Evolutionary conservation across 2,113 vertebrate genomes (phyloP).

Genomic region (Halcyon malimbica): DNA sequence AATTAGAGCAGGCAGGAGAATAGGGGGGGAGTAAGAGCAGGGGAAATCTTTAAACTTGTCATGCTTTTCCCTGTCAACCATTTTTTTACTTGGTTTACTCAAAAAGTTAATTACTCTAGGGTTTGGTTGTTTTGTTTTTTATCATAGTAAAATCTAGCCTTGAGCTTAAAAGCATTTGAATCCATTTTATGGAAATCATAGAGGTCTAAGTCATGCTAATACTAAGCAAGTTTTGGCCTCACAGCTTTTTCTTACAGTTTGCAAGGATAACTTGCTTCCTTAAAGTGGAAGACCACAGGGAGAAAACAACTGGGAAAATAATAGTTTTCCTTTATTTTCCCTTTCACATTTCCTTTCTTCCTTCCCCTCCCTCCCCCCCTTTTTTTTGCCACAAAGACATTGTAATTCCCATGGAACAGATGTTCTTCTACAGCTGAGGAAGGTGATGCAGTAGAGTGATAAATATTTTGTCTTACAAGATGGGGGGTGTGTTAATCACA

Average conservation of each 20-base stretch:
- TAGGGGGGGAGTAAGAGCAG: background rate
- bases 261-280: background rate
- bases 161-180: background rate
- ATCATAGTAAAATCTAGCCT: background rate
- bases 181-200: background rate
- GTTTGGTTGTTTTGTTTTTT: too few species aligned
- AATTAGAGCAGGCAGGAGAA: background rate
- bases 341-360: background rate
- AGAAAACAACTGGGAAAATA: background rate
- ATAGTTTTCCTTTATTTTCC: background rate
- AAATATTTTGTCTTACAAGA: background rate
- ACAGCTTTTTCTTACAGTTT: background rate
- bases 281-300: background rate
- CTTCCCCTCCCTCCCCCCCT: rapidly evolving
- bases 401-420: background rate
- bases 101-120: background rate
- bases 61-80: background rate
- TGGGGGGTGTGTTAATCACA: background rate
- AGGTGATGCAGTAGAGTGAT: background rate
- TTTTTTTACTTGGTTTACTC: background rate
- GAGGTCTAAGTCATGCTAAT: background rate
- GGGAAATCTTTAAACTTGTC: background rate
- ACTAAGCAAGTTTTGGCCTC: background rate
- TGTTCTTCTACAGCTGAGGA: background rate
- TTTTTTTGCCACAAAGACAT: background rate